Evolutionary conservation across 2,113 vertebrate genomes (phyloP).

Genomic region (Gambusia affinis): DNA sequence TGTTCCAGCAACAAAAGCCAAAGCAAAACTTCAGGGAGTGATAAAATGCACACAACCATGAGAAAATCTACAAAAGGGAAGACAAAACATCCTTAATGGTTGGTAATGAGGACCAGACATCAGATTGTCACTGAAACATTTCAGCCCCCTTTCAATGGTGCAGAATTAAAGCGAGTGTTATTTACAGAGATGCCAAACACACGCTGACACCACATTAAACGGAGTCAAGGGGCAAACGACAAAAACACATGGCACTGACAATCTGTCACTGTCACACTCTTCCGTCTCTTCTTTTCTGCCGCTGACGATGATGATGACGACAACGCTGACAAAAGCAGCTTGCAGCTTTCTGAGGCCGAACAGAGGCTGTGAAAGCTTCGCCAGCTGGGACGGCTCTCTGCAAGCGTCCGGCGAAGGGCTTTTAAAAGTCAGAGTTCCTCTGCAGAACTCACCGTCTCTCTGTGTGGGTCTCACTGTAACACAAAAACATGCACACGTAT

Average conservation of each 20-base stretch:
- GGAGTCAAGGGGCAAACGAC: constrained; percentile 34
- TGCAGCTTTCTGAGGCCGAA: constrained; percentile 16
- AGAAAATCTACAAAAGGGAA: not conserved
- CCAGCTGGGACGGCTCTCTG: constrained; percentile 8
- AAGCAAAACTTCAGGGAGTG: not conserved
- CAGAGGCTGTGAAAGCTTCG: constrained; percentile 25
- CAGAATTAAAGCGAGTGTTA: constrained; percentile 10
- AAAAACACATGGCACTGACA: constrained; percentile 43
- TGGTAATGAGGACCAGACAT: not conserved
- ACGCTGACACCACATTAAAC: constrained; percentile 24
- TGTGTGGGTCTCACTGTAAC: constrained; percentile 1
- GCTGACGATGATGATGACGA: constrained; percentile 6
- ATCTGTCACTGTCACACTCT: constrained; percentile 4
- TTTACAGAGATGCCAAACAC: constrained; percentile 33
- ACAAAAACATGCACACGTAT: constrained; percentile 22
- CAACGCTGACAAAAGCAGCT: constrained; percentile 29
- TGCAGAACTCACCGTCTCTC: not conserved
- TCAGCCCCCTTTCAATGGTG: not conserved
- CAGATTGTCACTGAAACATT: not conserved
- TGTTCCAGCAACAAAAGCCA: not conserved
- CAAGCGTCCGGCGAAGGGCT: constrained; percentile 1
- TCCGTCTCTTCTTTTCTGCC: constrained; percentile 2
- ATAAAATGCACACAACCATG: not conserved
- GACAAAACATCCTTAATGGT: not conserved
- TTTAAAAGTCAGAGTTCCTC: constrained; percentile 33